Evolutionary conservation across 2,888 invertebrate genomes (phyloP), one percentile per base, ranked within the genome.

Genomic region (Agriopis aurantiaria): DNA sequence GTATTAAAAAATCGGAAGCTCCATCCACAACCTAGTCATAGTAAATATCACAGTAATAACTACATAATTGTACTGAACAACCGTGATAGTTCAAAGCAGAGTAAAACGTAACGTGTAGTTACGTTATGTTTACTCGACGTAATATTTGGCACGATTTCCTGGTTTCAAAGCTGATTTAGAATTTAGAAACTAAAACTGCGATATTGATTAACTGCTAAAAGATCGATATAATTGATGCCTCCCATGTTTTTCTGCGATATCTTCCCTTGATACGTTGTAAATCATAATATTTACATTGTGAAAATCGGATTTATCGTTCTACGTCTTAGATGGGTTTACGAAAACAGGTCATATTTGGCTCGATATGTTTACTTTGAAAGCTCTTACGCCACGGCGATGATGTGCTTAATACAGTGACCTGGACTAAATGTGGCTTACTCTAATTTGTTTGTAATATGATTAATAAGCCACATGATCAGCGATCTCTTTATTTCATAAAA

Each of bases 281-380:
- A 49, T 69, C 46, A 67, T 63, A 71, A 72, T 73, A 70, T 76
- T 76, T 73, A 68, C 65, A 51, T 68, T 63, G 65, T n/a, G 45
- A 49, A 53, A 68, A 70, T 65, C 60, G 11, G 58, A 73, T 72
- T 65, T 68, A 63, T 66, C 51, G 51, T 69, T 64, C 65, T 69
- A 56, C 67, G 71, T 71, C 49, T 66, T 52, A 61, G 56, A 58
- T 48, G n/a, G 49, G 61, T 67, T 65, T 65, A 40, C 55, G 41
- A 58, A 71, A 68, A 72, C 69, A 71, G 69, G 67, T 69, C 69
- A 60, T 73, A 68, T 72, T 72, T 65, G 69, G 65, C 41, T 65
- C 51, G 61, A n/a, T 57, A 52, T 75, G 74, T 77, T 73, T 77
- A 77, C 71, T 59, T 68, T 64, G 41, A 52, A 65, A 65, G 65